Evolutionary conservation across 2,113 vertebrate genomes (phyloP).

Genomic region (Salvelinus alpinus): DNA sequence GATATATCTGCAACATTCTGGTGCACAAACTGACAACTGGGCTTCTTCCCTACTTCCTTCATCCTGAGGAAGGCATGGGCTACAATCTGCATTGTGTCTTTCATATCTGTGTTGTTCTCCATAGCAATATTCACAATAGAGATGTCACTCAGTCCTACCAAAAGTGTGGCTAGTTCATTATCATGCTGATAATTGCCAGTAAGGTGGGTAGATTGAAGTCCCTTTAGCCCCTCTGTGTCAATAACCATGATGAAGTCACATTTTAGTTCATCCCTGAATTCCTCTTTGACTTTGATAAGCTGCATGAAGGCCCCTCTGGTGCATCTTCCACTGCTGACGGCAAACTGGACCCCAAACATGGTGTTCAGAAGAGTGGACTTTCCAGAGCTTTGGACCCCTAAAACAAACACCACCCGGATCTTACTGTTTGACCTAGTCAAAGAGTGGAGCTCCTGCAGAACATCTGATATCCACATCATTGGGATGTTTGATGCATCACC

Average conservation of each 20-base stretch:
- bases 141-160: no score
- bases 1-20: slow-evolving; percentile 37
- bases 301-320: slow-evolving; percentile 54
- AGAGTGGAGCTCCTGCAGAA: slow-evolving; percentile 41
- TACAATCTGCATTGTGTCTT: slow-evolving; percentile 60
- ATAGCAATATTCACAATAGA: slow-evolving; percentile 24
- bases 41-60: slow-evolving; percentile 49
- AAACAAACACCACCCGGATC: slow-evolving; percentile 41
- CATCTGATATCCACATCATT: slow-evolving; percentile 44
- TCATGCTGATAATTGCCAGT: slow-evolving; percentile 48
- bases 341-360: slow-evolving; percentile 73
- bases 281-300: slow-evolving; percentile 57
- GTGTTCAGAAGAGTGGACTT: slow-evolving; percentile 80
- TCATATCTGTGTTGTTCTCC: slow-evolving; percentile 63
- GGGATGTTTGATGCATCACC: slow-evolving; percentile 58
- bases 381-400: slow-evolving; percentile 53
- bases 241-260: slow-evolving; percentile 76
- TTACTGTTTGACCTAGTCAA: no score
- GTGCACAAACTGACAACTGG: slow-evolving; percentile 55
- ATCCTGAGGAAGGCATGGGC: slow-evolving; percentile 70
- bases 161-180: slow-evolving; percentile 9
- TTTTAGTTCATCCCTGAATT: slow-evolving; percentile 66
- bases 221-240: slow-evolving; percentile 63
- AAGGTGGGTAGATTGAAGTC: slow-evolving; percentile 39
- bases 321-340: no score